phyloP scores from a whole-genome alignment of 2,797 vertebrate genomes.

The Neoniphon sammara region DNA sequence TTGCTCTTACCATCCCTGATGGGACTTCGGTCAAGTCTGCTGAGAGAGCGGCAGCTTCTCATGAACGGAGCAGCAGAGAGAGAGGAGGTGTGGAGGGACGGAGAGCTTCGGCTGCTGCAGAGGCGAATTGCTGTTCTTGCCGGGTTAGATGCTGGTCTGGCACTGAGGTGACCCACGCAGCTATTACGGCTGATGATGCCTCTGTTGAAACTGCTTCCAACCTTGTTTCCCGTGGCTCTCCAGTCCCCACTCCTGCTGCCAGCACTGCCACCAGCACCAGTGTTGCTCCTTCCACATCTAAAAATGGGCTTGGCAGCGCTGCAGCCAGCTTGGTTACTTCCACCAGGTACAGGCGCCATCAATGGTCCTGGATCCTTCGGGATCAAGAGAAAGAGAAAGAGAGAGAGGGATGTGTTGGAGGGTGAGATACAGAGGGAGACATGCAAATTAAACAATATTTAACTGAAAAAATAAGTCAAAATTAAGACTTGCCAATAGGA shows the following conservation, averaged over 20 bases:
- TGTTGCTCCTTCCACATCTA: not conserved
- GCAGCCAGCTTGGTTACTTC: conserved; percentile 42
- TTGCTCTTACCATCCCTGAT: conserved; percentile 66
- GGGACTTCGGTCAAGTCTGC: conserved; percentile 64
- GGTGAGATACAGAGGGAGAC: not conserved
- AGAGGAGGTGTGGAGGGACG: conserved; percentile 66
- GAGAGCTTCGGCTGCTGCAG: conserved; percentile 69
- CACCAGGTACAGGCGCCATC: conserved; percentile 10
- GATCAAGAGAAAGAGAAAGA: not conserved
- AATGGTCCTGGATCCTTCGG: conserved; percentile 54
- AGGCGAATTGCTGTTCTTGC: conserved; percentile 48
- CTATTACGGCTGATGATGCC: conserved; percentile 30
- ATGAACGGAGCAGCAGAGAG: conserved; percentile 64
- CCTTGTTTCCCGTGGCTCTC: conserved; percentile 19
- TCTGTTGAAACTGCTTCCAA: conserved; percentile 45
- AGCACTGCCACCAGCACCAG: conserved; percentile 40
- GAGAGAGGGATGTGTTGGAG: not conserved
- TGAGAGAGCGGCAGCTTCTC: conserved; percentile 73
- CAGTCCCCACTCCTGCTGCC: conserved; percentile 38
- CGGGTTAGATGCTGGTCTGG: conserved; percentile 77
- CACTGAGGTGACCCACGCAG: conserved; percentile 50
- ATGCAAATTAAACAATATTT: not conserved
- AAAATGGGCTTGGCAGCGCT: conserved; percentile 17
- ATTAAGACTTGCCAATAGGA: not conserved
- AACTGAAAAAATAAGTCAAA: not conserved